A percentile compares a stretch with the other conserved stretches of the same genome.
phyloP scores from a whole-genome alignment of 2,888 invertebrate species.

The Belgica antarctica region DNA sequence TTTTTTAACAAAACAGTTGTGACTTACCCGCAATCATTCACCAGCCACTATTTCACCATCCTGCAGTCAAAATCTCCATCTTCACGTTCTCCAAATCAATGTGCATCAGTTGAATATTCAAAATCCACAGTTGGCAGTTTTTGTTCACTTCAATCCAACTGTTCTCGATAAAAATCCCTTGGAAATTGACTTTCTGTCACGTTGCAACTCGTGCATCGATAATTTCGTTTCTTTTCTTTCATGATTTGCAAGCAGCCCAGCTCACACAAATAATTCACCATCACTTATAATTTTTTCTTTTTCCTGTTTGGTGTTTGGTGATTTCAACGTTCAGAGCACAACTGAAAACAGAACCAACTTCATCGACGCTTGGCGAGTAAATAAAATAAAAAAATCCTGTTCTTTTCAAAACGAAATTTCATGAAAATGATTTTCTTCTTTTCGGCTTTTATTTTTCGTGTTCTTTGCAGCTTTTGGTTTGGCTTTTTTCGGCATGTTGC shows the following conservation, averaged over 20 bases:
- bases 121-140: too few species aligned
- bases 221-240: too few species aligned
- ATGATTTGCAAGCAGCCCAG: constrained; percentile 3
- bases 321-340: constrained; percentile 28
- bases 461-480: constrained; percentile 34
- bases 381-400: constrained; percentile 27
- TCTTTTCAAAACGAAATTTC: constrained; percentile 27
- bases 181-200: too few species aligned
- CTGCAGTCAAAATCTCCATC: too few species aligned
- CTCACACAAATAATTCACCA: background rate
- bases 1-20: too few species aligned
- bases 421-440: constrained; percentile 32
- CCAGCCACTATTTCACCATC: too few species aligned
- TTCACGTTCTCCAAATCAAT: too few species aligned
- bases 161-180: too few species aligned
- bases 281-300: constrained; percentile 18
- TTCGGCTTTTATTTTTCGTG: constrained; percentile 34
- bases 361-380: constrained; percentile 39
- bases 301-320: background rate
- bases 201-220: too few species aligned
- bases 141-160: too few species aligned
- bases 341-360: constrained; percentile 22
- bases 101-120: too few species aligned
- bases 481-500: background rate
- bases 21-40: too few species aligned